Evolutionary conservation across 2,888 invertebrate species (phyloP), one percentile per base, ranked within the genome.

Genomic region (Theodoxus fluviatilis): DNA sequence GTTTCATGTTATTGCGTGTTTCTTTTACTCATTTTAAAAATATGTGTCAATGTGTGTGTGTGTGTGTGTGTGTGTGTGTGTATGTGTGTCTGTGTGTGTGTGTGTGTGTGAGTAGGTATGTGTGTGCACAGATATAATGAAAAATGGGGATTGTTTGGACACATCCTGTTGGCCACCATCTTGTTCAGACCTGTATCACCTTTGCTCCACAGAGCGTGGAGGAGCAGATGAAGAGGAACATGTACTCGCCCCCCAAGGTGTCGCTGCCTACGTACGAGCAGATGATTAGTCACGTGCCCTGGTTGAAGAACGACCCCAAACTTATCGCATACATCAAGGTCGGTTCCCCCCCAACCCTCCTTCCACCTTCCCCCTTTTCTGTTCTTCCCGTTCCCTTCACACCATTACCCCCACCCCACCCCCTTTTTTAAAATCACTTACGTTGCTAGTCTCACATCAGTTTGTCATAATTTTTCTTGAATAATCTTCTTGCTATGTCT

Each of bases 171-270:
- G 43, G 15, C 7, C 15, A 43, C 7, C 7, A 15, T 15, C 15
- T 7, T 43, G 43, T 43, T 43, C 43, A 43, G 15, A 43, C 15
- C 43, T 15, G 9, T 7, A 43, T 43, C 43, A 15, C 15, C 15
- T 7, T 7, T 43, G 43, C 9, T 7, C 15, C 1, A 9, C 31
- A 49, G 43, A 18, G 47, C 33, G 2, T 43, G 35, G 65, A 40
- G 28, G 25, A 33, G 3, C 40, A 68, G 57, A 66, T 72, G 71
- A 70, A 72, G 37, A 63, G 69, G 18, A 64, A 89, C 75, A 89
- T 90, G 74, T 81, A 76, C 55, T 79, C 84, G 0, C 86, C 88
- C 0, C 81, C 86, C 0, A 81, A 78, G 73, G 81, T 88, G 49
- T 77, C 81, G 0, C 84, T 87, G 7, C 83, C 86, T 0, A 80